Conservation (phyloP, 2,888 invertebrate species). For the Lepidonotus clava region DNA sequence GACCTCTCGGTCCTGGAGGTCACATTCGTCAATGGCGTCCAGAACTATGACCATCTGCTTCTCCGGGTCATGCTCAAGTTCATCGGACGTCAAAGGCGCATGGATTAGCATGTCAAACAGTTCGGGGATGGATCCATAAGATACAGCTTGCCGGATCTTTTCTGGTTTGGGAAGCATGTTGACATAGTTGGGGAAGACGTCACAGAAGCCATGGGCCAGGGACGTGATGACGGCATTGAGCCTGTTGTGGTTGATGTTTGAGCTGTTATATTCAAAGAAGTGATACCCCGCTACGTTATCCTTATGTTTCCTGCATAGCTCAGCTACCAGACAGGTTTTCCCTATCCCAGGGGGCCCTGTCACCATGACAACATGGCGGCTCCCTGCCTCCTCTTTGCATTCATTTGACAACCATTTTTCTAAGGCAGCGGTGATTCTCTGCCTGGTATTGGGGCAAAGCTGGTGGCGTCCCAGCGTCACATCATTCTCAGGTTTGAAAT, state of each 20-base stretch:
- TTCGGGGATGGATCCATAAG: conserved; percentile 51
- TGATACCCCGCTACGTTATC: conserved; percentile 56
- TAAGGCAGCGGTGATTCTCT: conserved; percentile 52
- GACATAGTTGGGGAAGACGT: conserved; percentile 57
- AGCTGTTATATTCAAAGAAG: conserved; percentile 62
- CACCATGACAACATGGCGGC: conserved; percentile 54
- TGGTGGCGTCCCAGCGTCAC: conserved; percentile 8
- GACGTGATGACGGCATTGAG: conserved; percentile 56
- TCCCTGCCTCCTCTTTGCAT: conserved; percentile 34
- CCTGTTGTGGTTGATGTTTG: conserved; percentile 60
- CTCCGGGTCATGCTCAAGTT: conserved; percentile 49
- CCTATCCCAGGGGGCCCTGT: conserved; percentile 62
- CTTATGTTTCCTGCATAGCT: conserved; percentile 55
- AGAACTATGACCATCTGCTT: conserved; percentile 62
- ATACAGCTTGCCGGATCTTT: conserved; percentile 52
- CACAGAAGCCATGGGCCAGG: conserved; percentile 59
- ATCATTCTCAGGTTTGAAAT: conserved; percentile 53
- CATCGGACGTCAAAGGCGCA: conserved; percentile 53
- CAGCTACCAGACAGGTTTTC: conserved; percentile 63
- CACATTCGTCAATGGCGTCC: conserved; percentile 66
- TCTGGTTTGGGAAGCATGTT: conserved; percentile 49
- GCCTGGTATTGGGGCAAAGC: conserved; percentile 58
- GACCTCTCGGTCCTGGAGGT: conserved; percentile 44
- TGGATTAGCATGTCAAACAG: conserved; percentile 59
- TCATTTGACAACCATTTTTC: conserved; percentile 57